phyloP scores from a whole-genome alignment of 2,113 vertebrate species.

The Chaetodon auriga region DNA sequence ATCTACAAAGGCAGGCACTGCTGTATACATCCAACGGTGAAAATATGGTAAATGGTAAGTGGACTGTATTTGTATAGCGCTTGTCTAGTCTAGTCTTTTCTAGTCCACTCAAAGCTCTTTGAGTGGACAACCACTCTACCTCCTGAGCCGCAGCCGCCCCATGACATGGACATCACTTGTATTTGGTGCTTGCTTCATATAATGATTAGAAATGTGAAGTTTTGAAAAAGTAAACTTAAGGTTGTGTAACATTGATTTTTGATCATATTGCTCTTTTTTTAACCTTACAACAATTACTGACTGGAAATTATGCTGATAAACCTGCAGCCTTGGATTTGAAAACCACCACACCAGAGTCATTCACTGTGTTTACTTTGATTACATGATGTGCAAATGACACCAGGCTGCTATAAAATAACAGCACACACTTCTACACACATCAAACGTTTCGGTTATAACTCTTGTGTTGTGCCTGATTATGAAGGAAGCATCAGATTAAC shows the following conservation, averaged over 20 bases:
- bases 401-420: background rate
- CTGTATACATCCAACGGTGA: background rate
- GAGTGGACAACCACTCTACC: too few relatives aligned
- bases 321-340: background rate
- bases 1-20: background rate
- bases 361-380: background rate
- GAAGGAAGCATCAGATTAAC: background rate
- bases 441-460: too few relatives aligned
- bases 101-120: too few relatives aligned
- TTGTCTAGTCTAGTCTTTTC: too few relatives aligned
- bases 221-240: background rate
- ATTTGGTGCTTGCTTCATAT: background rate
- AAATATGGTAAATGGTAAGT: too few relatives aligned
- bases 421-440: background rate
- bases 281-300: background rate
- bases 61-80: too few relatives aligned
- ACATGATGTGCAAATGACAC: background rate
- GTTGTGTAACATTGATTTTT: background rate
- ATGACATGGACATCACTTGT: background rate
- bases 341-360: too few relatives aligned
- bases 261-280: too few relatives aligned
- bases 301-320: background rate
- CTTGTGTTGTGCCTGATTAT: background rate
- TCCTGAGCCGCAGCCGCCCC: too few relatives aligned
- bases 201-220: background rate